Conservation (phyloP, 2,113 vertebrate species). For the Ahaetulla prasina region DNA sequence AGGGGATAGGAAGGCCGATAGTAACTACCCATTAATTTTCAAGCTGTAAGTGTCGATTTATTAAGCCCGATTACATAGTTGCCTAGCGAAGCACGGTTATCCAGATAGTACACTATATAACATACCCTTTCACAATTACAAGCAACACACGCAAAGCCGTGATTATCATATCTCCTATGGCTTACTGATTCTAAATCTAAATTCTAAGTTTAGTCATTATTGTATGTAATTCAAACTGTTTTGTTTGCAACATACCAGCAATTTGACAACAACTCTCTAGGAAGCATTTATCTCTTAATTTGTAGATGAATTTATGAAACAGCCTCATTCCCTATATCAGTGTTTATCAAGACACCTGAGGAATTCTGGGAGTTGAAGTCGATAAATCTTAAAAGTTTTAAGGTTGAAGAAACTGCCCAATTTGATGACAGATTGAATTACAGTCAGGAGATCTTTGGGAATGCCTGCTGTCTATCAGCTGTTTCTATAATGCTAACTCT, state of each 20-base stretch:
- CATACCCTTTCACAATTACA: neutral
- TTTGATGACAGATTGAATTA: constrained; percentile 37
- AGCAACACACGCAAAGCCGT: neutral
- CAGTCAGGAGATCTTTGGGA: constrained; percentile 17
- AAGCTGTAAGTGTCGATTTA: no score
- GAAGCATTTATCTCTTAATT: constrained; percentile 23
- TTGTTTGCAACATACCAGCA: constrained; percentile 22
- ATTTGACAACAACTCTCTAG: constrained; percentile 27
- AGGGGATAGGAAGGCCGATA: no score
- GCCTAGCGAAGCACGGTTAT: no score
- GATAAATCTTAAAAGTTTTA: no score
- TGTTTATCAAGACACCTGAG: no score
- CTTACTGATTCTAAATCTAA: neutral
- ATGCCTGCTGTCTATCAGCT: neutral
- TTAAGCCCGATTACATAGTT: no score
- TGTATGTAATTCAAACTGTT: constrained; percentile 28
- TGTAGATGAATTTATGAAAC: constrained; percentile 30
- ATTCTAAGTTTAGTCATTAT: neutral
- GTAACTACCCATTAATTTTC: no score
- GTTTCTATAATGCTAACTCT: neutral
- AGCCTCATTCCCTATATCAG: neutral
- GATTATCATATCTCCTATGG: fast-evolving
- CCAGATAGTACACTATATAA: neutral
- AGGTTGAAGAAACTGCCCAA: no score
- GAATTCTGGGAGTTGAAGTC: no score